Evolutionary conservation across 1,140 invertebrate genomes (phyloP).

Genomic region (Atta texana): DNA sequence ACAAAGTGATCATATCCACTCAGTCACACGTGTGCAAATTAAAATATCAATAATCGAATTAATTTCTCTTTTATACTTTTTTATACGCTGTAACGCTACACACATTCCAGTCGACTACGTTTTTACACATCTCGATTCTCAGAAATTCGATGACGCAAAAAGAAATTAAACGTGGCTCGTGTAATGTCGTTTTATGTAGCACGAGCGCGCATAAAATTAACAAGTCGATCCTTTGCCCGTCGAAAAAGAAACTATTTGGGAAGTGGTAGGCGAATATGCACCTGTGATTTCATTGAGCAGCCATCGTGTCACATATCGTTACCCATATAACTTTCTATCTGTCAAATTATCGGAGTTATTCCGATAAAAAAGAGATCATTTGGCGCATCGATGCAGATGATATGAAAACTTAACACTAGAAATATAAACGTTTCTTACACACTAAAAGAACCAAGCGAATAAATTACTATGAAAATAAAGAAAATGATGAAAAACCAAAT

Average conservation of each 20-base stretch:
- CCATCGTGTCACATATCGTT: not conserved
- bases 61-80: not conserved
- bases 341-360: slow-evolving; percentile 21
- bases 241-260: slow-evolving; percentile 25
- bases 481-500: no score
- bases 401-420: not conserved
- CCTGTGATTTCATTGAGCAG: not conserved
- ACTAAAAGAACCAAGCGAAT: no score
- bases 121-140: not conserved
- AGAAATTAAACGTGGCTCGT: slow-evolving; percentile 33
- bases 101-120: not conserved
- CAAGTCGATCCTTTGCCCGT: slow-evolving; percentile 47
- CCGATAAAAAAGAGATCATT: slow-evolving; percentile 3
- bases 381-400: not conserved
- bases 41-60: slow-evolving; percentile 9
- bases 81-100: not conserved
- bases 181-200: slow-evolving; percentile 13
- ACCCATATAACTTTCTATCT: slow-evolving; percentile 24
- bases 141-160: slow-evolving; percentile 41
- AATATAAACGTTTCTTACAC: no score
- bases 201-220: slow-evolving; percentile 24
- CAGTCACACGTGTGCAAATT: not conserved
- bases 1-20: not conserved
- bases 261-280: not conserved
- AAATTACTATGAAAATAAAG: no score